These are phyloP conservation scores for Piprites chloris DNA, from an alignment of 2,113 vertebrate genomes.

Conservation along the genomic window DNA sequence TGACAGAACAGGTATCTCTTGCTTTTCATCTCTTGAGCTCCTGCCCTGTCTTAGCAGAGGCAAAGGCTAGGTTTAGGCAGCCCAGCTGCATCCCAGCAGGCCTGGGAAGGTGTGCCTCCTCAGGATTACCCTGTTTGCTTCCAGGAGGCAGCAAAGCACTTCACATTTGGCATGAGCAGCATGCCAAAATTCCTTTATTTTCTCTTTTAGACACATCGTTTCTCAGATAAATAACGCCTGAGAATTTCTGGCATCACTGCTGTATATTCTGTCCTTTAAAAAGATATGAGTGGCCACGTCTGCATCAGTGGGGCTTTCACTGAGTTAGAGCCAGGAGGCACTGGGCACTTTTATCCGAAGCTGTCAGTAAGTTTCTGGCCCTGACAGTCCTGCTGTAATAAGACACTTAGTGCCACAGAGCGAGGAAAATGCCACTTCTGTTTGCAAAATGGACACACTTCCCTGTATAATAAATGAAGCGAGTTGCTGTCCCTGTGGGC, in stretches of 20 bases:
- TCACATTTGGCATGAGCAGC: not conserved
- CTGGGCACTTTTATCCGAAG: not conserved
- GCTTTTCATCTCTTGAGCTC: not conserved
- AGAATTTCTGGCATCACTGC: not conserved
- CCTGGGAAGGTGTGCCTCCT: not conserved
- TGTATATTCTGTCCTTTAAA: not conserved
- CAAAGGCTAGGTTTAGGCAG: not conserved
- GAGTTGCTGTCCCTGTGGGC: rapidly evolving
- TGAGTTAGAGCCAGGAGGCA: not conserved
- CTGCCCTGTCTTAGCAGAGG: not conserved
- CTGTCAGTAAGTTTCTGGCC: not conserved
- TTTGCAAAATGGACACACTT: not conserved
- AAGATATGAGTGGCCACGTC: rapidly evolving
- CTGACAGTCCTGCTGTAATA: not conserved
- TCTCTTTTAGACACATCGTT: not conserved
- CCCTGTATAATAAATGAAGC: not conserved
- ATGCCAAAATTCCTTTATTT: not conserved
- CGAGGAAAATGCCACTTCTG: not conserved
- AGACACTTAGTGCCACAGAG: not conserved
- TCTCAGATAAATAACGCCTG: not conserved
- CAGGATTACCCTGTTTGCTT: not conserved
- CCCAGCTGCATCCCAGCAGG: not conserved
- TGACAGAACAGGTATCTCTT: not conserved
- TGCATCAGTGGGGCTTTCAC: not conserved
- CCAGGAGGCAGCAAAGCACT: not conserved